Evolutionary conservation across 2,113 vertebrate species (phyloP).

Genomic region (Gopherus evgoodei): DNA sequence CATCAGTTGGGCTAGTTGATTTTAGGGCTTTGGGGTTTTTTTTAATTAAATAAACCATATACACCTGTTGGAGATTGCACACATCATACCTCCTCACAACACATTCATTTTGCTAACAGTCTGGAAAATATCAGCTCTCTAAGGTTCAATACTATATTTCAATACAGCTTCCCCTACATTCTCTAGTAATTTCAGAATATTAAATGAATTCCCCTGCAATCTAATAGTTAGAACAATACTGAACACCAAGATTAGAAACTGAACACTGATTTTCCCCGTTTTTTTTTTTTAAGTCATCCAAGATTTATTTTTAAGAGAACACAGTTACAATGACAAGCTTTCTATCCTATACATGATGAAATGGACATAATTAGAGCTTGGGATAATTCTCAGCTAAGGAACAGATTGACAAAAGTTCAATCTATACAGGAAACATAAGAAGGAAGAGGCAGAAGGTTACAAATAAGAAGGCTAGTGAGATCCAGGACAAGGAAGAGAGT

Average conservation of each 20-base stretch:
- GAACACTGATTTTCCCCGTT: background rate
- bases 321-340: background rate
- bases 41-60: background rate
- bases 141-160: slow-evolving; percentile 40
- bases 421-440: background rate
- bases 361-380: background rate
- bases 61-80: background rate
- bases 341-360: background rate
- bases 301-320: background rate
- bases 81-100: background rate
- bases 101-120: slow-evolving; percentile 32
- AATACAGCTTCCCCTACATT: background rate
- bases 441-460: background rate
- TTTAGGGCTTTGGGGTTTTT: background rate
- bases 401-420: background rate
- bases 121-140: slow-evolving; percentile 26
- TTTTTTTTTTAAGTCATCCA: background rate
- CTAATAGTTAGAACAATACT: slow-evolving; percentile 42
- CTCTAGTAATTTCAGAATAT: slow-evolving; percentile 51
- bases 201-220: slow-evolving; percentile 42
- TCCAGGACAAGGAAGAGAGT: slow-evolving; percentile 22
- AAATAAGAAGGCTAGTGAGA: slow-evolving; percentile 21
- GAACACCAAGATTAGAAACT: background rate
- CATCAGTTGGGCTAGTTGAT: background rate
- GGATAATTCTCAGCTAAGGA: slow-evolving; percentile 10